phyloP scores from a whole-genome alignment of 2,888 invertebrate genomes.

The Callinectes sapidus region DNA sequence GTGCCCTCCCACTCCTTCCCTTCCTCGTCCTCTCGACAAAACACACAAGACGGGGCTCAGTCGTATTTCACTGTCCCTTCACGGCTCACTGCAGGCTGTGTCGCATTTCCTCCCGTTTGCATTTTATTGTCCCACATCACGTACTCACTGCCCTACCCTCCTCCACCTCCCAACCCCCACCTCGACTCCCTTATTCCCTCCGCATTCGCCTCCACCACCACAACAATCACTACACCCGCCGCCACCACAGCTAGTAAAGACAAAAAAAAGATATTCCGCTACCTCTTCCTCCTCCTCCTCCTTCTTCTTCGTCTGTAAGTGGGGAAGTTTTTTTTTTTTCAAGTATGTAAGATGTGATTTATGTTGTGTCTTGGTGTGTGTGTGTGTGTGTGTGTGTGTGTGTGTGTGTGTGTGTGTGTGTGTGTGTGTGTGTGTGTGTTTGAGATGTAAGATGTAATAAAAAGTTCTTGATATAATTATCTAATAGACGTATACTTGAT shows the following conservation, averaged over 20 bases:
- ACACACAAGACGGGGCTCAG: background rate
- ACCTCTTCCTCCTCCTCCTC: background rate
- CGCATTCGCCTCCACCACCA: background rate
- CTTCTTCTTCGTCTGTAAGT: background rate
- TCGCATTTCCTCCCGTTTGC: constrained; percentile 29
- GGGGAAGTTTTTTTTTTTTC: too few species aligned
- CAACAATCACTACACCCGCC: background rate
- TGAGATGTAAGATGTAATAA: too few species aligned
- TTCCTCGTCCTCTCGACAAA: background rate
- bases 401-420: too few species aligned
- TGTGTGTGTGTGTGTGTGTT: too few species aligned
- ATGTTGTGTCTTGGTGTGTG: too few species aligned
- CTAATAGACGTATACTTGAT: too few species aligned
- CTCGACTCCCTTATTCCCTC: background rate
- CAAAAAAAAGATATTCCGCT: background rate
- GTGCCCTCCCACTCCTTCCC: background rate
- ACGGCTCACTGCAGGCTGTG: constrained; percentile 26
- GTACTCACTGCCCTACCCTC: background rate
- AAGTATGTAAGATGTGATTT: too few species aligned
- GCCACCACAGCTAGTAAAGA: background rate
- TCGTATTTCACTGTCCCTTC: constrained; percentile 20
- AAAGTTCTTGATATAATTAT: too few species aligned
- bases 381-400: too few species aligned
- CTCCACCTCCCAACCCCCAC: background rate
- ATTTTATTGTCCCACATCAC: constrained; percentile 28